Conservation (phyloP, 2,113 vertebrate genomes). For the Mobula hypostoma region DNA sequence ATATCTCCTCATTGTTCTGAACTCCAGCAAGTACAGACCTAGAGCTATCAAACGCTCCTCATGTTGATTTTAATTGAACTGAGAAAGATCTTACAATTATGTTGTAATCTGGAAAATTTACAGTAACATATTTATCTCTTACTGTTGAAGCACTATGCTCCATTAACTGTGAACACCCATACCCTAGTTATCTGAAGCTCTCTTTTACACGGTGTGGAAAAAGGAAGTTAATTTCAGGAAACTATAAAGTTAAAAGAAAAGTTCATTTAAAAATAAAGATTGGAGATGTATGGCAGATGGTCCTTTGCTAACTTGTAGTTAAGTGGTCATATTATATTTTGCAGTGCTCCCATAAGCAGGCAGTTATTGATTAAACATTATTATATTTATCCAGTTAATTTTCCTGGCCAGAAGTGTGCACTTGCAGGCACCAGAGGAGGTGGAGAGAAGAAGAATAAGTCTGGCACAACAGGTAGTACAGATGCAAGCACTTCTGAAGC, state of each 20-base stretch:
- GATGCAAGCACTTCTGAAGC: slow-evolving; percentile 64
- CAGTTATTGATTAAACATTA: neutral
- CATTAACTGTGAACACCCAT: no score
- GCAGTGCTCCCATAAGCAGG: neutral
- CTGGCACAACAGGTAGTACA: slow-evolving; percentile 71
- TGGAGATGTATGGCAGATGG: neutral
- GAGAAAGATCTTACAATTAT: neutral
- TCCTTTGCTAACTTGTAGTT: neutral
- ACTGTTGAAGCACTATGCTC: neutral
- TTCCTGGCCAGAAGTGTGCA: slow-evolving; percentile 68
- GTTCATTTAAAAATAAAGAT: neutral
- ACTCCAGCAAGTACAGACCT: no score
- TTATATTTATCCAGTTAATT: slow-evolving; percentile 54
- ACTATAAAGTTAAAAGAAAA: neutral
- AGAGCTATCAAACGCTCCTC: no score
- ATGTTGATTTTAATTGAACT: neutral
- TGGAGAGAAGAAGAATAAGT: slow-evolving; percentile 76
- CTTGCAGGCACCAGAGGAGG: slow-evolving; percentile 78
- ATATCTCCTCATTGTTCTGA: no score
- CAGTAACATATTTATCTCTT: neutral
- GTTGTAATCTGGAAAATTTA: neutral
- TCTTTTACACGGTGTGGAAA: no score
- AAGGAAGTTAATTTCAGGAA: neutral
- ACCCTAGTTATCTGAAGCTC: neutral
- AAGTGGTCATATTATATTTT: neutral